Base-by-base conservation (phyloP, 2,113 vertebrate species). In the Rhinoptilus africanus region DNA sequence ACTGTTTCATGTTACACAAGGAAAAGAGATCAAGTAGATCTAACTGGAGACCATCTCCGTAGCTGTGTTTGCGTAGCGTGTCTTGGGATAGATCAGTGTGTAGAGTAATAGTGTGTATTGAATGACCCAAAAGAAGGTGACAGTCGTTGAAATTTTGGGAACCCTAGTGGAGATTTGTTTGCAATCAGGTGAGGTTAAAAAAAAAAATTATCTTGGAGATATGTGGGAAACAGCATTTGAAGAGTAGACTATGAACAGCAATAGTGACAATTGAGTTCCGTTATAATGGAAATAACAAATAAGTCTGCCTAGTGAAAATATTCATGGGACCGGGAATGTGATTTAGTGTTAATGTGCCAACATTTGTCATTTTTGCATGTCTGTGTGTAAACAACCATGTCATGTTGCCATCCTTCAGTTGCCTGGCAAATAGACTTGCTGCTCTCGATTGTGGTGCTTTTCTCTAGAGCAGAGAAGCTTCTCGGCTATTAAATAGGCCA, bases 281-380 rank as follows among this genome's bases (percentile, higher is more conserved):
- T n/a, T 63, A 12, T 37, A n/a, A 15, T 62, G 27, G 43, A 76
- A 80, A 48, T 63, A 73, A 68, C 2, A 0, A 24, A 3, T 63
- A 41, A 41, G 20, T n/a, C n/a, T 81, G 57, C 37, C 41, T 59
- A 51, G 26, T 60, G 63, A 84, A 48, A 71, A 6, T 28, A 57
- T 72, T 79, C 22, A 5, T 16, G 27, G 39, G 18, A 23, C 8
- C 0, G 1, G 45, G 59, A 35, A 7, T 1, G 9, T n/a, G 45
- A 16, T 66, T 57, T 77, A 9, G 11, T 23, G 41, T 69, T 37
- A 5, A 30, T 23, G 51, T 63, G 26, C 34, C 45, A 74, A 15
- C 10, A 11, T 77, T 83, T 69, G 63, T 87, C 19, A 14, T 27
- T 34, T 34, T 51, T 7, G 5, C 15, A 3, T 63, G 62, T 50